phyloP scores from a whole-genome alignment of 2,797 vertebrate species.

The Peromyscus attwateri region DNA sequence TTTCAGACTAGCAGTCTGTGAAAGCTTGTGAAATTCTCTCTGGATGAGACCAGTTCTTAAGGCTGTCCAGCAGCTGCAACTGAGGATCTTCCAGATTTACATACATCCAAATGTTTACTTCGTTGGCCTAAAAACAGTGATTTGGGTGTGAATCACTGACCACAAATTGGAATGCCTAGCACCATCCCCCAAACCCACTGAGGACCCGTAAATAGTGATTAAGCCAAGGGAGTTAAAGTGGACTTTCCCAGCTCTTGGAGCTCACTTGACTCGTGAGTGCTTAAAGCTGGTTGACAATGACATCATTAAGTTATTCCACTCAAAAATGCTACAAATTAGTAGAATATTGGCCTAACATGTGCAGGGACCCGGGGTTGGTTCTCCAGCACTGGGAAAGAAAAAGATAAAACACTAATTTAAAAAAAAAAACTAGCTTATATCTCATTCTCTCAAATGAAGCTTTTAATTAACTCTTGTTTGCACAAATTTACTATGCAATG shows the following conservation, averaged over 20 bases:
- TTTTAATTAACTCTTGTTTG: background rate
- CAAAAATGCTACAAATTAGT: background rate
- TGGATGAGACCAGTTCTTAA: constrained; percentile 15
- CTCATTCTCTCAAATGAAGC: constrained; percentile 16
- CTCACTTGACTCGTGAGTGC: background rate
- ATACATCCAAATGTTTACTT: constrained; percentile 45
- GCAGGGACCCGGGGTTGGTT: background rate
- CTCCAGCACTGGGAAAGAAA: background rate
- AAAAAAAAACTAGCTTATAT: background rate
- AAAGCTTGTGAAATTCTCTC: constrained; percentile 45
- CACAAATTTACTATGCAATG: background rate
- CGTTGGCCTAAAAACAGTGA: constrained; percentile 57
- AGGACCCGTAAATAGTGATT: background rate
- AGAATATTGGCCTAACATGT: background rate
- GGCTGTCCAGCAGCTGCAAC: background rate
- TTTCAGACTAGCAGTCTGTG: background rate
- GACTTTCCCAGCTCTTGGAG: background rate
- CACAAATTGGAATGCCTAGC: background rate
- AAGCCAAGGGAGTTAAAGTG: background rate
- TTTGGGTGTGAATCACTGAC: constrained; percentile 68
- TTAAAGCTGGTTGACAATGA: background rate
- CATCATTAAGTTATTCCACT: background rate
- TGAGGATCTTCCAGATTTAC: constrained; percentile 43
- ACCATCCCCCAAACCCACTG: background rate
- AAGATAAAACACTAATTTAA: background rate